Evolutionary conservation across 2,888 invertebrate species (phyloP).

Genomic region (Pocota personata): DNA sequence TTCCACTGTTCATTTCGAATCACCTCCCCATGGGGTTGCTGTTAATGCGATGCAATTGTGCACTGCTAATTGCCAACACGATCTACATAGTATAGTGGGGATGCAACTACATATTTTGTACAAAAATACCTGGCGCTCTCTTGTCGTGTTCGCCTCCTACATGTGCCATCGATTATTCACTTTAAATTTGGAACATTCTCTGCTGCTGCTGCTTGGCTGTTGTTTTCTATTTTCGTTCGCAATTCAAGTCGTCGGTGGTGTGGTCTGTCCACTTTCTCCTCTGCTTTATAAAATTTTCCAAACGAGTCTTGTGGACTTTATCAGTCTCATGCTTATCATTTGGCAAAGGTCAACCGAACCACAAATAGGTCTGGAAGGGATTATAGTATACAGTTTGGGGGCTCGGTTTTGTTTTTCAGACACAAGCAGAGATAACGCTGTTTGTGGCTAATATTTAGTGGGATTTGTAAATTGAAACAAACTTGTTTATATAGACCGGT

Average conservation of each 20-base stretch:
- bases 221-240: conserved; percentile 28
- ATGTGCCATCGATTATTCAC: conserved; percentile 11
- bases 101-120: background rate
- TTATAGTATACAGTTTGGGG: conserved; percentile 19
- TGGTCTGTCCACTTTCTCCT: conserved; percentile 31
- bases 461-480: background rate
- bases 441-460: conserved; percentile 8
- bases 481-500: conserved; percentile 38
- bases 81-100: background rate
- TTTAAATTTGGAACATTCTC: conserved; percentile 26
- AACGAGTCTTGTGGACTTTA: conserved; percentile 5
- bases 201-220: background rate
- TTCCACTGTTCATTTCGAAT: background rate
- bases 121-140: conserved; percentile 11
- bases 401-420: conserved; percentile 20
- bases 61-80: conserved; percentile 30
- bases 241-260: conserved; percentile 1
- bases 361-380: background rate
- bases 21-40: too few relatives aligned
- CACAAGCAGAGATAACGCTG: conserved; percentile 29
- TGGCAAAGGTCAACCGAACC: background rate
- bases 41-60: conserved; percentile 10
- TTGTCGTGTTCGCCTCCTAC: conserved; percentile 3
- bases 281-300: conserved; percentile 38
- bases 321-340: conserved; percentile 29